A percentile compares a stretch with the other conserved stretches of the same genome.
These are phyloP conservation scores for Enteromius viviparus DNA, from an alignment of 2,797 vertebrate species.

Conservation along the genomic window DNA sequence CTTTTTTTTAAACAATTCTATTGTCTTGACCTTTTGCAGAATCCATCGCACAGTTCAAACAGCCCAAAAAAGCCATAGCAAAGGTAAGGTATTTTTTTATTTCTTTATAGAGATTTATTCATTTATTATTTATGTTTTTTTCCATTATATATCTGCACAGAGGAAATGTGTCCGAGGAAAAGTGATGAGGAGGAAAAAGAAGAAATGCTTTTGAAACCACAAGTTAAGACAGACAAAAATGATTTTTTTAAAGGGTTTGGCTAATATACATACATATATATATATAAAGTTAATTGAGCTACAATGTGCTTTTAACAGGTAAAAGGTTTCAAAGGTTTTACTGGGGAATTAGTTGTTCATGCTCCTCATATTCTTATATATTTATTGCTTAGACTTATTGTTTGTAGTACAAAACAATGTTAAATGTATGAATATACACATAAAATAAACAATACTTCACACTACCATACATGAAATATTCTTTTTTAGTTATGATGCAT, in stretches of 20 bases:
- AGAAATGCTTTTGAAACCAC: conserved; percentile 52
- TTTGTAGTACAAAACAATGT: neutral
- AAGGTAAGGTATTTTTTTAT: conserved; percentile 66
- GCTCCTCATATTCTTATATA: neutral
- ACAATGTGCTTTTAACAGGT: neutral
- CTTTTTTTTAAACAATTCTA: neutral
- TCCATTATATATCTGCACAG: conserved; percentile 60
- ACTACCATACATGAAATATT: neutral
- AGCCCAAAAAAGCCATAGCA: conserved; percentile 62
- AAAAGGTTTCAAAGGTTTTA: neutral
- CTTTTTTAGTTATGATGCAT: neutral
- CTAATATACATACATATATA: neutral
- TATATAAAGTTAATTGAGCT: neutral
- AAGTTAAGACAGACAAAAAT: neutral
- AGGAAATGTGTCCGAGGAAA: conserved; percentile 57
- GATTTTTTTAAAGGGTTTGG: neutral
- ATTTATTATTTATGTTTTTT: neutral
- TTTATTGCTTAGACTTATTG: neutral
- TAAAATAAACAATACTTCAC: conserved; percentile 20
- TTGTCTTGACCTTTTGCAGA: conserved; percentile 65
- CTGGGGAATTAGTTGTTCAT: neutral
- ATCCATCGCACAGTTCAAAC: conserved; percentile 80
- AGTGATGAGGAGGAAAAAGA: conserved; percentile 64
- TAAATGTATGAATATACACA: neutral
- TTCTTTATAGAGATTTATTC: neutral